phyloP scores from a whole-genome alignment of 2,888 invertebrate genomes.

The Syrphus vitripennis region DNA sequence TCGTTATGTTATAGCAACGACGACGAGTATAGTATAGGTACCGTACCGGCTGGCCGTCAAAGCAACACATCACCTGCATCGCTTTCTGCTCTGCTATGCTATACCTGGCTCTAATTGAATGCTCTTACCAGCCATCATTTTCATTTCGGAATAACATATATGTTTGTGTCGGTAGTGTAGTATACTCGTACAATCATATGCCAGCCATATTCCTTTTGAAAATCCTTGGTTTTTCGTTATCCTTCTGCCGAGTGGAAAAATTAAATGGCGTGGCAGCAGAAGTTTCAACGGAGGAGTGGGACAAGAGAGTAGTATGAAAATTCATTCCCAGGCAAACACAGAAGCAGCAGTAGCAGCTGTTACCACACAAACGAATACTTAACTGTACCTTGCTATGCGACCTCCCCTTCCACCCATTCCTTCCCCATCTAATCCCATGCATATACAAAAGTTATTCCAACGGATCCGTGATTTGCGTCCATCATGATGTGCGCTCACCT shows the following conservation, averaged over 20 bases:
- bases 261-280: constrained; percentile 22
- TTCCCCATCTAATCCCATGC: background rate
- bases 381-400: background rate
- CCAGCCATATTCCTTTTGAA: constrained; percentile 14
- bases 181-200: too few species aligned
- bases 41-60: background rate
- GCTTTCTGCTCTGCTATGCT: background rate
- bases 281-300: background rate
- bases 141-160: constrained; percentile 1
- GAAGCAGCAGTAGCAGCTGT: constrained; percentile 27
- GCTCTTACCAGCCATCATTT: constrained; percentile 40
- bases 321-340: constrained; percentile 12
- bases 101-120: constrained; percentile 44
- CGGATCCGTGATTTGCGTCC: constrained; percentile 57
- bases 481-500: constrained; percentile 50
- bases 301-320: constrained; percentile 24
- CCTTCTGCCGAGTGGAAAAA: constrained; percentile 43
- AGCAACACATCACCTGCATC: constrained; percentile 36
- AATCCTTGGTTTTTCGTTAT: constrained; percentile 12
- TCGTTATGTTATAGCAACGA: background rate
- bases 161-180: background rate
- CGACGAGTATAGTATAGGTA: too few species aligned
- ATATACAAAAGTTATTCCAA: background rate
- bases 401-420: background rate
- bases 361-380: constrained; percentile 27